A percentile compares a stretch with the other conserved stretches of the same genome.
Evolutionary conservation across 2,797 vertebrate genomes (phyloP).

Genomic region (Monodelphis domestica): DNA sequence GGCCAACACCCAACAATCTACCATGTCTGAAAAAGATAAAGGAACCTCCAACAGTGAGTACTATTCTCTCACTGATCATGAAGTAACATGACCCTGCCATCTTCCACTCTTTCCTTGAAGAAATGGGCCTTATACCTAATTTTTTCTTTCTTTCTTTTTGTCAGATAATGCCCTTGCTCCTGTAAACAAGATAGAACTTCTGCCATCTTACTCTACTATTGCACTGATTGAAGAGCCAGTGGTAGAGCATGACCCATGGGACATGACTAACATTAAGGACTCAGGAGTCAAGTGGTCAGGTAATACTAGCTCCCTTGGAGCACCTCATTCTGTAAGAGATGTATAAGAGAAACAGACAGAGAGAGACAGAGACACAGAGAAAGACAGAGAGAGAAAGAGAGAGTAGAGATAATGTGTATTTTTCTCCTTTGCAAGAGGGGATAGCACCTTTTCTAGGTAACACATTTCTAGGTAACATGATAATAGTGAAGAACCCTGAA

Average conservation of each 20-base stretch:
- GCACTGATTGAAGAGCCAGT: conserved; percentile 85
- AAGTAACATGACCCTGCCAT: conserved; percentile 65
- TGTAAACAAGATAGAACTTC: conserved; percentile 83
- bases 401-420: background rate
- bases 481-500: background rate
- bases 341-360: background rate
- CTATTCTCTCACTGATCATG: accelerated
- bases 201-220: conserved; percentile 88
- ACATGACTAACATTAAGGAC: conserved; percentile 90
- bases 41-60: conserved; percentile 78
- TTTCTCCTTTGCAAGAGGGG: background rate
- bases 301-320: conserved; percentile 73
- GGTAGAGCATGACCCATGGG: conserved; percentile 89
- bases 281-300: conserved; percentile 95
- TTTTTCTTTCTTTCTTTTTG: conserved; percentile 38
- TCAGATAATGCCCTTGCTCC: conserved; percentile 66
- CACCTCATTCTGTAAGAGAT: background rate
- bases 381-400: background rate
- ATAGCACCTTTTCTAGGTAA: background rate
- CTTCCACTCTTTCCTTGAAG: background rate
- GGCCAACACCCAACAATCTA: conserved; percentile 72
- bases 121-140: accelerated
- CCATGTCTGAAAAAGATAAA: conserved; percentile 75
- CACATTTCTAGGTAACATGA: background rate
- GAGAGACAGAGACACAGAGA: background rate